These are phyloP conservation scores for Drosophila pruinosa DNA, from an alignment of 1,140 invertebrate species.

Conservation along the genomic window DNA sequence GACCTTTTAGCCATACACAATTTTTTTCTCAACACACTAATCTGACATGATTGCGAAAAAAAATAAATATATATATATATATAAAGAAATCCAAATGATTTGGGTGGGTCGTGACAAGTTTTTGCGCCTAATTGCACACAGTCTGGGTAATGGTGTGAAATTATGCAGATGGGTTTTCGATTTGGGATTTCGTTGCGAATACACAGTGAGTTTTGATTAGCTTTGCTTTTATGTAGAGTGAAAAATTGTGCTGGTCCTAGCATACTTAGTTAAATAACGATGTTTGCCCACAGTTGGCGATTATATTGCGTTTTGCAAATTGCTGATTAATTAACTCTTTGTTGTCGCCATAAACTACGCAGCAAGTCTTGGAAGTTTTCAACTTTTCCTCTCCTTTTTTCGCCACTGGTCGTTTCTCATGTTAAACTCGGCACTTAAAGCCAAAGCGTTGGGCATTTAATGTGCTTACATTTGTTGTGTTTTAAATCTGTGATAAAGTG, in stretches of 20 bases:
- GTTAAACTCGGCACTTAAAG: slow-evolving; percentile 51
- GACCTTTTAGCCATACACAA: slow-evolving; percentile 24
- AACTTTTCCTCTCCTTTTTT: slow-evolving; percentile 39
- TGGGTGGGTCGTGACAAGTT: slow-evolving; percentile 21
- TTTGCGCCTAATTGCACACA: slow-evolving; percentile 21
- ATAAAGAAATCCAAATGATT: neutral
- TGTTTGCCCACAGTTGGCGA: slow-evolving; percentile 7
- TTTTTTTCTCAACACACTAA: slow-evolving; percentile 4
- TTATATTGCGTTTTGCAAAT: slow-evolving; percentile 51
- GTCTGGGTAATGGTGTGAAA: slow-evolving; percentile 2
- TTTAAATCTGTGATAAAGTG: slow-evolving; percentile 77
- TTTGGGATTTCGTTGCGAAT: slow-evolving; percentile 1
- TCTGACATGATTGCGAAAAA: neutral
- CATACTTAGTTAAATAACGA: slow-evolving; percentile 8
- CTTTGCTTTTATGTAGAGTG: neutral
- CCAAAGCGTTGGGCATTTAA: slow-evolving; percentile 62
- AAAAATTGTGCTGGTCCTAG: neutral
- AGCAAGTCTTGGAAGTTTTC: slow-evolving; percentile 36
- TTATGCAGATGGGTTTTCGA: slow-evolving; percentile 27
- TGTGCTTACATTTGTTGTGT: slow-evolving; percentile 77
- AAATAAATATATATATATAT: too few species aligned
- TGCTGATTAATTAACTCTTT: slow-evolving; percentile 73
- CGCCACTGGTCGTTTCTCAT: neutral
- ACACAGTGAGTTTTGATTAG: slow-evolving; percentile 6
- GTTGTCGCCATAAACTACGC: slow-evolving; percentile 54